Evolutionary conservation across 1,140 invertebrate genomes (phyloP).

Genomic region (Penaeus indicus): DNA sequence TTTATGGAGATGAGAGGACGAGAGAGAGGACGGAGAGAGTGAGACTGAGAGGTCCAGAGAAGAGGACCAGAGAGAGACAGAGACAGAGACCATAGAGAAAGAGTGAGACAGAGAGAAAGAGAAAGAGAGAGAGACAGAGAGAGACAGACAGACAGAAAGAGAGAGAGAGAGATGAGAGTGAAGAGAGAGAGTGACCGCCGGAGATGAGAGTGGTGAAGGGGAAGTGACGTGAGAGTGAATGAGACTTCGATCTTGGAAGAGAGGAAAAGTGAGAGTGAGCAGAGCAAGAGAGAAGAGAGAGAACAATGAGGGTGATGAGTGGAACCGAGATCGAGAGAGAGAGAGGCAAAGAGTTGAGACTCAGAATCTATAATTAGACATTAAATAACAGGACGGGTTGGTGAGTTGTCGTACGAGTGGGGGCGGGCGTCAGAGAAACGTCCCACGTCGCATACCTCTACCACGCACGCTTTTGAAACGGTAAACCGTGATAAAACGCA

Average conservation of each 20-base stretch:
- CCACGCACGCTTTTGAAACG: too few relatives aligned
- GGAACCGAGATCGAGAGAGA: too few relatives aligned
- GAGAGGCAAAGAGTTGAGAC: too few relatives aligned
- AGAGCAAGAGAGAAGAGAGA: not conserved
- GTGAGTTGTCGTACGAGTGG: too few relatives aligned
- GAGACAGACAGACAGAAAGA: not conserved
- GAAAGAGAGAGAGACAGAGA: not conserved
- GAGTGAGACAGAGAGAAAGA: conserved; percentile 8
- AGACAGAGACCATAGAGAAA: not conserved
- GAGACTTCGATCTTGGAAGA: not conserved
- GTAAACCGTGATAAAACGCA: too few relatives aligned
- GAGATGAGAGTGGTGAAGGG: not conserved
- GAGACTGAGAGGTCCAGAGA: too few relatives aligned
- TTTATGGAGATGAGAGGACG: not conserved
- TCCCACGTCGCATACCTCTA: too few relatives aligned
- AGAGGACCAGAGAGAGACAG: conserved; percentile 15
- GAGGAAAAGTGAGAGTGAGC: not conserved
- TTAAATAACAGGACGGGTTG: too few relatives aligned
- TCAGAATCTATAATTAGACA: too few relatives aligned
- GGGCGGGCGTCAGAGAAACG: too few relatives aligned
- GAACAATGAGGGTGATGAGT: not conserved
- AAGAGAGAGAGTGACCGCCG: not conserved
- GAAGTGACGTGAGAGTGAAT: not conserved
- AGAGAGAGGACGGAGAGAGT: conserved; percentile 11
- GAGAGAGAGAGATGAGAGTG: not conserved